phyloP scores from a whole-genome alignment of 2,888 invertebrate species.

The Macrophya annulata region DNA sequence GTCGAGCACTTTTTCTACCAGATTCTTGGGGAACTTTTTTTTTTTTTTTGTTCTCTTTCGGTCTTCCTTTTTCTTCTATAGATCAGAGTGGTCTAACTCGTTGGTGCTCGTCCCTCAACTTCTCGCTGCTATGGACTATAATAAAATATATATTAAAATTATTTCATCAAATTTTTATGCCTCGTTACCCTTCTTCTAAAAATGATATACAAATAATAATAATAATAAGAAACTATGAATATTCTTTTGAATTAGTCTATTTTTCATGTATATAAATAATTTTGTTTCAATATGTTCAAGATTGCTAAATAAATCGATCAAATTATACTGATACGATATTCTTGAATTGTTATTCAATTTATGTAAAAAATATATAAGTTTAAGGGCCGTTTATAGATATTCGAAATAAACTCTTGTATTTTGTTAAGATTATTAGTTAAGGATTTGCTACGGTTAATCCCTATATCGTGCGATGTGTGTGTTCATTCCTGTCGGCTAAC shows the following conservation, averaged over 20 bases:
- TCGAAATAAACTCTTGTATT: not conserved
- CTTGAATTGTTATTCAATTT: not conserved
- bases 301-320: too few species aligned
- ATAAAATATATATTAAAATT: not conserved
- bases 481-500: slow-evolving; percentile 6
- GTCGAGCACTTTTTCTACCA: slow-evolving; percentile 41
- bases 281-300: too few species aligned
- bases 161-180: not conserved
- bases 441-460: slow-evolving; percentile 27
- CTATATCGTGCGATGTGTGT: not conserved
- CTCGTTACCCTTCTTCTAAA: too few species aligned
- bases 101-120: slow-evolving; percentile 20
- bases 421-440: slow-evolving; percentile 14
- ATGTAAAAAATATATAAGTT: not conserved
- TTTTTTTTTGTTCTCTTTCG: not conserved
- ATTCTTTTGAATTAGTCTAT: too few species aligned
- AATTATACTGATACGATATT: too few species aligned
- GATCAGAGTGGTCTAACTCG: slow-evolving; percentile 16
- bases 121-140: not conserved
- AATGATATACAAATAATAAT: too few species aligned
- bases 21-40: slow-evolving; percentile 45
- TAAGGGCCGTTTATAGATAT: not conserved
- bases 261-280: too few species aligned
- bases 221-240: too few species aligned
- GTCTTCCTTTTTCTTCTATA: not conserved